phyloP scores from a whole-genome alignment of 2,797 vertebrate species.

The Sitta carolinensis region DNA sequence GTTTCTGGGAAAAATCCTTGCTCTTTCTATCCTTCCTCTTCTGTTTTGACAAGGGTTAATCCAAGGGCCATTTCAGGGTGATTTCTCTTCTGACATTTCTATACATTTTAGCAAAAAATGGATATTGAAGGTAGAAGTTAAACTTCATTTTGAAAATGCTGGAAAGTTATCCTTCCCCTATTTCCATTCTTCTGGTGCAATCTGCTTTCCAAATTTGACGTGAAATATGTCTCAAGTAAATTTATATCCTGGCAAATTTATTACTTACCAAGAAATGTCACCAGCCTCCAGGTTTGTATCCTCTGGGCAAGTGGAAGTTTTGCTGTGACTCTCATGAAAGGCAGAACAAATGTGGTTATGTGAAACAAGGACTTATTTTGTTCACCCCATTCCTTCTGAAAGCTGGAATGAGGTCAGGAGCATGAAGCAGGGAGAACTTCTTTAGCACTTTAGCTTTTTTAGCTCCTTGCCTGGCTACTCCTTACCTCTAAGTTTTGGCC shows the following conservation, averaged over 20 bases:
- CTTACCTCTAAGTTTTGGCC: not conserved
- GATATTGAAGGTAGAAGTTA: not conserved
- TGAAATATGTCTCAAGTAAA: not conserved
- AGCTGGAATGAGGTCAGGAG: not conserved
- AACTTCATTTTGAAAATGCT: not conserved
- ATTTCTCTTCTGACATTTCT: not conserved
- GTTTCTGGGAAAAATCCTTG: not conserved
- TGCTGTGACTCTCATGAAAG: not conserved
- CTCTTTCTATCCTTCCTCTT: not conserved
- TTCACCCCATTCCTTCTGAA: not conserved
- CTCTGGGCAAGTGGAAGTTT: slow-evolving; percentile 5
- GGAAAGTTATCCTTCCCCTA: not conserved
- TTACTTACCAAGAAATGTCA: slow-evolving; percentile 23
- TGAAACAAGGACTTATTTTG: slow-evolving; percentile 12
- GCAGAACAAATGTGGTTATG: slow-evolving; percentile 30
- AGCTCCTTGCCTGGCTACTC: not conserved
- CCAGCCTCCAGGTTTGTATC: not conserved
- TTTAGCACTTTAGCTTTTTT: not conserved
- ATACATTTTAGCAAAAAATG: not conserved
- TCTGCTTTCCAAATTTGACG: not conserved
- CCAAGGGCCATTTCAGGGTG: not conserved
- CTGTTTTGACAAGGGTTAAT: not conserved
- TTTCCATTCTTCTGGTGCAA: not conserved
- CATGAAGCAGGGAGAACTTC: not conserved
- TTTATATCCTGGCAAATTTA: not conserved